Base-by-base conservation (phyloP, 2,113 vertebrate species). In the Strix aluco region DNA sequence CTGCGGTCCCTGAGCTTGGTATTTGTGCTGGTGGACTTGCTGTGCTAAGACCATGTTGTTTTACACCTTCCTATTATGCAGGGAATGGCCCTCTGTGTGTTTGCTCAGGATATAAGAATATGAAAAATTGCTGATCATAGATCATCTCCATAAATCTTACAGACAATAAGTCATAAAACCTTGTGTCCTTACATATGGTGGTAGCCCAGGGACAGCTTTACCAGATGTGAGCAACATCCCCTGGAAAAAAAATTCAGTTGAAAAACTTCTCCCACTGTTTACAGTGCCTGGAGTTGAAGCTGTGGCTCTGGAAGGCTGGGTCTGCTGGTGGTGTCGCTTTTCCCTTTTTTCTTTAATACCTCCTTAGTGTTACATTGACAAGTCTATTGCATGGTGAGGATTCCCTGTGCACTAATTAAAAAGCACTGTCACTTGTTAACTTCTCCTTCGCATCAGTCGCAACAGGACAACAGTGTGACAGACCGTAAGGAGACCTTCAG, bases 121-220 rank as follows among this genome's bases (percentile, higher is more conserved):
- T 98, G 98, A 99, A 99, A 99, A 98, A 99, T 98, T 97, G 98
- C 98, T 98, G 98, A 98, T 98, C 90, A 51, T 98, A 98, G 92
- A 98, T 98, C 98, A 99, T 97, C 97, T 98, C 97, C 98, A 99
- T 99, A 99, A 99, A 99, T 99, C 99, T 99, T 98, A 81, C 96
- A 96, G 97, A 98, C 98, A 98, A 97, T 98, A 98, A 98, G 97
- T 98, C 97, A 97, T 98, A 99, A 98, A 99, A 96, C 97, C 97
- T 95, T 90, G 98, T 98, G 98, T 99, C 98, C 98, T 98, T 98
- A 98, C 98, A 98, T 98, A 98, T 97, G 98, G 98, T 21, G 27
- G 91, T 97, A 85, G 94, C 97, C 96, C 58, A 69, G 97, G 98
- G 96, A 97, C 74, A 81, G 11, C 83, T 83, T 79, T 90, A 73